Evolutionary conservation across 2,888 invertebrate genomes (phyloP), one percentile per base, ranked within the genome.

Genomic region (Epiblema foenella): DNA sequence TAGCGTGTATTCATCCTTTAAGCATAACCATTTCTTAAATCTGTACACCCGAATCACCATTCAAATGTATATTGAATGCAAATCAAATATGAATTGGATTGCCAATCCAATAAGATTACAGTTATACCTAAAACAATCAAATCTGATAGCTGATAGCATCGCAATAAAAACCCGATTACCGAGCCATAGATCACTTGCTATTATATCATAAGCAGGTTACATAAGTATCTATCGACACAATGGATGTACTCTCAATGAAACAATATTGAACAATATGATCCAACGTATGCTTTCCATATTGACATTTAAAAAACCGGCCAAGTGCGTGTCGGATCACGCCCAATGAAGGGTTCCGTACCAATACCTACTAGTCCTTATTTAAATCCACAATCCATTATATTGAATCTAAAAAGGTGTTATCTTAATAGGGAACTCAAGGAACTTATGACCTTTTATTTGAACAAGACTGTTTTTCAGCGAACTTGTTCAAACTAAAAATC

Each of bases 181-280:
- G 18, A 18, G 18, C 62, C 66, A 71, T 71, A 67, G 62, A 71
- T 71, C 67, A 67, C 71, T 58, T 18, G 39, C 54, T 49, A 64
- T 71, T 67, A 67, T 71, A 67, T 71, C 62, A 71, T 39, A 63
- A 42, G 60, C 57, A 37, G 29, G 59, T 71, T 71, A 49, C 71
- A 71, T 62, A 71, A 71, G 60, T 65, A 60, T 71, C 37, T 65
- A 60, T 71, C 37, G 67, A 56, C 39, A 71, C 71, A 71, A 71
- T 71, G 67, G 60, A 46, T 60, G 66, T 37, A 49, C 0, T 52
- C 57, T 71, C 70, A 69, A 65, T 69, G 59, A 56, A 67, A 62
- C 71, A 70, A 59, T 69, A 62, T n/a, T 66, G 59, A 42, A 39
- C 60, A 66, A 60, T 59, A 65, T 11, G 37, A 51, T 15, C 37